Base-by-base conservation (phyloP, 2,113 vertebrate species). In the Aleadryas rufinucha region DNA sequence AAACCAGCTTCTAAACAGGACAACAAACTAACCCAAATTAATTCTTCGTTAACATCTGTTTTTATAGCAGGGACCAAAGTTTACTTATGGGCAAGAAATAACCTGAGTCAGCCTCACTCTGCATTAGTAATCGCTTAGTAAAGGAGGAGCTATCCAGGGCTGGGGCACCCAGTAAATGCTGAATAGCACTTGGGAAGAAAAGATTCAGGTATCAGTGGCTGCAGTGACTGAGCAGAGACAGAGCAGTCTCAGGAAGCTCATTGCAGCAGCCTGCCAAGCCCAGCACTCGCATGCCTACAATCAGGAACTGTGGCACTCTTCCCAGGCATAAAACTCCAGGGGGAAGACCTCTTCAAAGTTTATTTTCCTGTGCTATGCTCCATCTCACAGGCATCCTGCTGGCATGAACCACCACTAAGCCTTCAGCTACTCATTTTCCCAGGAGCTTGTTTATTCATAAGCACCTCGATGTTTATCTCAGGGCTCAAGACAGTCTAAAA, bases 261-360 rank as follows among this genome's bases (percentile, higher is more conserved):
- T 3, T 7, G 41, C 9, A 81, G 54, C 4, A 1, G 42, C 39
- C 33, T 63, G 71, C 59, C 85, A 33, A 37, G 31, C 16, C 27
- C 37, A 86, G 63, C 45, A 37, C 52, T 30, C n/a, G 0, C 13
- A 4, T 10, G 26, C 20, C 24, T 14, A 5, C 0, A 0, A 10
- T 5, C 49, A 45, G 54, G 21, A 61, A 5, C 10, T 3, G 28
- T 7, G 6, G 21, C 64, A 52, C 16, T 33, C 30, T 82, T 70
- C 64, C 37, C 60, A 47, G 19, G 28, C 17, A 39, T 11, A 31
- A 16, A 70, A 30, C 11, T 70, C 64, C 56, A 47, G 12, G 7
- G 22, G 2, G 0, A 87, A 59, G 12, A 22, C 9, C 33, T 59
- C 71, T 26, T 21, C 4, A 12, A 87, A 70, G 16, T 2, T 18